A percentile compares a stretch with the other conserved stretches of the same genome.
Evolutionary conservation across 2,113 vertebrate species (phyloP).

Genomic region (Felis chaus): DNA sequence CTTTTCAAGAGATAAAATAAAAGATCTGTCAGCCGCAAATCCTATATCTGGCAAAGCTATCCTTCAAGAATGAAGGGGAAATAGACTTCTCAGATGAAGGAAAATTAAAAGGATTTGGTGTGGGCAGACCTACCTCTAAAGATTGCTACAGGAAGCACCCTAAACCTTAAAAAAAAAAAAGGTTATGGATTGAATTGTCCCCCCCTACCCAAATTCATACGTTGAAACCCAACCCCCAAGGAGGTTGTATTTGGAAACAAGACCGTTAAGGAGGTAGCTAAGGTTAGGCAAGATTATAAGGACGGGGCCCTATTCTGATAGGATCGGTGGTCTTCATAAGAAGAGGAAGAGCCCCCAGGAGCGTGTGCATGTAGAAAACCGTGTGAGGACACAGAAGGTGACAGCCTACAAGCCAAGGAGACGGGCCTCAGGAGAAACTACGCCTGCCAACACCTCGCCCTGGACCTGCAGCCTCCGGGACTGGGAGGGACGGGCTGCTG

Average conservation of each 20-base stretch:
- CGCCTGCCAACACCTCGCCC: neutral
- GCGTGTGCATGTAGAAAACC: accelerated
- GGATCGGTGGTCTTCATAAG: neutral
- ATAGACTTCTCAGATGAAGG: neutral
- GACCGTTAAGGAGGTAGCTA: neutral
- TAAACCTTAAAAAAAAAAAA: neutral
- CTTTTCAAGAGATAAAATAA: neutral
- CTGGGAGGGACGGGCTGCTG: neutral
- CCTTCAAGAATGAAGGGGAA: neutral
- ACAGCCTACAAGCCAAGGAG: neutral
- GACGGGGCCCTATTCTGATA: neutral
- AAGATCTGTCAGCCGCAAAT: neutral
- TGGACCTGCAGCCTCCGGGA: neutral
- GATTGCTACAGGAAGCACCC: neutral
- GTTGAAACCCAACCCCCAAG: neutral
- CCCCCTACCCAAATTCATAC: neutral
- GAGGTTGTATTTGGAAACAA: neutral
- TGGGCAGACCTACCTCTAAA: neutral
- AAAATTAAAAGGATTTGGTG: neutral
- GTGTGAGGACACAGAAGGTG: neutral
- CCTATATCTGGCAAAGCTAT: neutral
- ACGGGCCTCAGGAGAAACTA: neutral
- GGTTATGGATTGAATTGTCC: neutral
- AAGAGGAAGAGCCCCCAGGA: neutral
- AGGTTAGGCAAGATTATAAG: neutral